Evolutionary conservation across 2,888 invertebrate species (phyloP).

Genomic region (Drosophila emarginata): DNA sequence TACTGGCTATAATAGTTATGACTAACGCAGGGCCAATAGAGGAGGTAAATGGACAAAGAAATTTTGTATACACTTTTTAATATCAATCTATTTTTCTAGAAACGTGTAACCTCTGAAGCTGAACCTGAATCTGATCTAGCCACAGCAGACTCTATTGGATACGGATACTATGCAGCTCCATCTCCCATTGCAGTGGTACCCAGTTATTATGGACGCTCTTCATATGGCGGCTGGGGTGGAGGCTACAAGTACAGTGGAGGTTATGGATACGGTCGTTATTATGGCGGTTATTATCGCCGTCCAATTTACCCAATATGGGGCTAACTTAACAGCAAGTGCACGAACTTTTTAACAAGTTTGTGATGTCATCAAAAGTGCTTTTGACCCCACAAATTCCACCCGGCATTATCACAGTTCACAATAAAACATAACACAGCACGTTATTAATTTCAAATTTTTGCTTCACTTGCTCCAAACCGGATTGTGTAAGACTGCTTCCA

Average conservation of each 20-base stretch:
- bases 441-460: slow-evolving; percentile 49
- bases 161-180: slow-evolving; percentile 57
- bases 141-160: slow-evolving; percentile 62
- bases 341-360: neutral
- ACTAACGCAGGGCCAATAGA: slow-evolving; percentile 49
- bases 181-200: slow-evolving; percentile 15
- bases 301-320: slow-evolving; percentile 67
- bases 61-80: neutral
- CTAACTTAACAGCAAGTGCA: neutral
- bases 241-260: slow-evolving; percentile 61
- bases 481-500: slow-evolving; percentile 56
- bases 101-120: slow-evolving; percentile 7
- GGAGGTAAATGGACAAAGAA: slow-evolving; percentile 17
- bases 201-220: slow-evolving; percentile 11
- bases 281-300: slow-evolving; percentile 59
- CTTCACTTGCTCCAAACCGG: slow-evolving; percentile 53
- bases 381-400: slow-evolving; percentile 61
- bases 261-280: slow-evolving; percentile 52
- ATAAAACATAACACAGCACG: slow-evolving; percentile 24
- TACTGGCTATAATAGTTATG: slow-evolving; percentile 34
- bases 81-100: neutral
- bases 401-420: slow-evolving; percentile 33
- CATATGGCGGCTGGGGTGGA: slow-evolving; percentile 56
- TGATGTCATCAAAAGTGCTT: slow-evolving; percentile 62
- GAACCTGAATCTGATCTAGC: slow-evolving; percentile 51